Evolutionary conservation across 2,888 invertebrate genomes (phyloP), one percentile per base, ranked within the genome.

Genomic region (Hylaea fasciaria): DNA sequence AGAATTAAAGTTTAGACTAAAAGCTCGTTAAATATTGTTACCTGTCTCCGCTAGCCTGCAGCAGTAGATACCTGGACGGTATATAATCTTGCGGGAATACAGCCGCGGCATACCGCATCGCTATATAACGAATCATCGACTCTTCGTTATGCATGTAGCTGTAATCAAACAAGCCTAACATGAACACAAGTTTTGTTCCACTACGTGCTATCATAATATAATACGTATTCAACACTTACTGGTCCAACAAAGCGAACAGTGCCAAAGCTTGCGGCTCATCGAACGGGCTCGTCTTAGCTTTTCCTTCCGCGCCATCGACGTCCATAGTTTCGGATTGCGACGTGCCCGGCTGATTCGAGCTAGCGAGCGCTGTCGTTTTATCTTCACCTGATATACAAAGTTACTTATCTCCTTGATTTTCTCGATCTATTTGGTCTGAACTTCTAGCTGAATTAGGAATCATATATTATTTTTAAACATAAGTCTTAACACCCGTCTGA

Each of bases 11-110:
- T 9, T 3, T 37, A n/a, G 12, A 2, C n/a, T 37, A 10, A 35
- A 7, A 37, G 37, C n/a, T 37, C n/a, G 7, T 37, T 4, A 37
- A 1, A 37, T n/a, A 37, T 37, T 9, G 16, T 46, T 83, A 97
- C 96, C 93, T 94, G 80, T 98, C 98, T 45, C 97, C 97, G 69
- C 96, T 96, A 35, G 97, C 97, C 56, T 97, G 83, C 14, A 98
- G 90, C 54, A 98, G 86, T 10, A 98, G 89, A 81, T 96, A 97
- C 75, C 97, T 93, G 0, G 98, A 96, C 0, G 97, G 96, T 0
- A 96, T 95, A 82, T 97, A 96, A 75, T 96, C 94, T 35, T 94
- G 93, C 0, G 97, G 96, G 85, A 97, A 98, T 68, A 98, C 96
- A 8, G 94, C 94, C 2, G 96, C 95, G 0, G 97, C 94, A 76